Conservation (phyloP, 2,888 invertebrate genomes). For the Ophraella communa region DNA sequence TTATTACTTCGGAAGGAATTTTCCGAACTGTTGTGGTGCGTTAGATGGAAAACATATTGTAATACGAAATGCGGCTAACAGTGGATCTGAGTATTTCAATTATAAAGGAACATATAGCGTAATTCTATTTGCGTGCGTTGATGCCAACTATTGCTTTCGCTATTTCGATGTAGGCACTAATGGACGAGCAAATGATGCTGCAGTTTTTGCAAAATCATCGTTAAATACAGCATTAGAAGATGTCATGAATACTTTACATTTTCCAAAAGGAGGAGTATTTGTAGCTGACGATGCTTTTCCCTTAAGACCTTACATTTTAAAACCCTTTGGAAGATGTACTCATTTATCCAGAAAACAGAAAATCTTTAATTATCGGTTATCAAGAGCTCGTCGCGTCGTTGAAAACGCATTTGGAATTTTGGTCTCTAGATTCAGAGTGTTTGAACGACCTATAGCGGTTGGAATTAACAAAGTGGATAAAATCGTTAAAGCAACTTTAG, state of each 20-base stretch:
- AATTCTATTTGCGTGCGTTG: background rate
- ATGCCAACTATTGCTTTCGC: slow-evolving; percentile 30
- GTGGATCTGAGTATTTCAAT: too few relatives aligned
- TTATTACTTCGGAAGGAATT: background rate
- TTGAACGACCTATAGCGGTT: slow-evolving; percentile 12
- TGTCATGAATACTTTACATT: slow-evolving; percentile 29
- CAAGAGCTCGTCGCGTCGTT: slow-evolving; percentile 27
- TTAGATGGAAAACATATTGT: too few relatives aligned
- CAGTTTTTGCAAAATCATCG: slow-evolving; percentile 17
- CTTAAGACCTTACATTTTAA: too few relatives aligned
- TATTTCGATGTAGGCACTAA: slow-evolving; percentile 31
- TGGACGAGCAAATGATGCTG: slow-evolving; percentile 21
- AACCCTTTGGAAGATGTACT: background rate
- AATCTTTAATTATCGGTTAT: slow-evolving; percentile 23
- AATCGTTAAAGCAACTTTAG: slow-evolving; percentile 25
- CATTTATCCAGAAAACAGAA: slow-evolving; percentile 11
- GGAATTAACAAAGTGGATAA: slow-evolving; percentile 24
- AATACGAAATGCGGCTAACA: too few relatives aligned
- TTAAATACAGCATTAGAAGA: slow-evolving; percentile 34
- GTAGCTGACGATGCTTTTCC: slow-evolving; percentile 17
- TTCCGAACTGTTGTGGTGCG: too few relatives aligned
- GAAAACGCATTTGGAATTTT: slow-evolving; percentile 26
- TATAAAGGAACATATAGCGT: too few relatives aligned
- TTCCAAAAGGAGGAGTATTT: slow-evolving; percentile 21
- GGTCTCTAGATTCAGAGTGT: slow-evolving; percentile 25